Percentiles rank a stretch among this genome's conserved stretches.
These are phyloP conservation scores for Oncorhynchus tshawytscha DNA, from an alignment of 2,113 vertebrate species.

Conservation along the genomic window DNA sequence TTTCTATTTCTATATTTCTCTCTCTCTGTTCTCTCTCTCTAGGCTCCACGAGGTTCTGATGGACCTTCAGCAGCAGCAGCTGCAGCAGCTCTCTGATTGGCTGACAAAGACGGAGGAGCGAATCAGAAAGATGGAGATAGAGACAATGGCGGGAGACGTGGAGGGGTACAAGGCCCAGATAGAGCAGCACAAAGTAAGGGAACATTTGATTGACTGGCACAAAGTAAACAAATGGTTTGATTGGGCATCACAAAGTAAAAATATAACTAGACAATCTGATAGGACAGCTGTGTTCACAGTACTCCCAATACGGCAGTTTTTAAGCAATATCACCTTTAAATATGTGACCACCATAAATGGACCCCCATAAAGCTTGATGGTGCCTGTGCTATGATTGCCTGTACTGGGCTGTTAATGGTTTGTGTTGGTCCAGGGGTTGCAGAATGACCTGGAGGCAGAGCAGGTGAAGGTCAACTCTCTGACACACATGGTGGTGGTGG, in stretches of 20 bases:
- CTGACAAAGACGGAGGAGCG: constrained; percentile 85
- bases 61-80: constrained; percentile 92
- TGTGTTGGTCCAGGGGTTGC: constrained; percentile 76
- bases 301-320: no score
- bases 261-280: neutral
- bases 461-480: constrained; percentile 98
- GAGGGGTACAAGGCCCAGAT: constrained; percentile 80
- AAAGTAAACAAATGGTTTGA: neutral
- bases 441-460: constrained; percentile 90
- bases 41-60: constrained; percentile 95
- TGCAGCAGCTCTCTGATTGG: constrained; percentile 94
- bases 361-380: neutral
- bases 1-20: neutral
- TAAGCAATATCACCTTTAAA: no score
- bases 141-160: constrained; percentile 72
- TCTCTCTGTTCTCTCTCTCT: constrained; percentile 2
- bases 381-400: neutral
- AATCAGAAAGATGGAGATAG: constrained; percentile 87
- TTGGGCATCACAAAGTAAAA: neutral
- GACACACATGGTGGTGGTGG: constrained; percentile 98
- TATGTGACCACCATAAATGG: neutral
- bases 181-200: constrained; percentile 85
- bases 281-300: neutral
- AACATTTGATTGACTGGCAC: neutral
- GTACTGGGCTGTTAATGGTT: neutral